Evolutionary conservation across 2,113 vertebrate genomes (phyloP), one percentile per base, ranked within the genome.

Genomic region (Glaucidium brasilianum): DNA sequence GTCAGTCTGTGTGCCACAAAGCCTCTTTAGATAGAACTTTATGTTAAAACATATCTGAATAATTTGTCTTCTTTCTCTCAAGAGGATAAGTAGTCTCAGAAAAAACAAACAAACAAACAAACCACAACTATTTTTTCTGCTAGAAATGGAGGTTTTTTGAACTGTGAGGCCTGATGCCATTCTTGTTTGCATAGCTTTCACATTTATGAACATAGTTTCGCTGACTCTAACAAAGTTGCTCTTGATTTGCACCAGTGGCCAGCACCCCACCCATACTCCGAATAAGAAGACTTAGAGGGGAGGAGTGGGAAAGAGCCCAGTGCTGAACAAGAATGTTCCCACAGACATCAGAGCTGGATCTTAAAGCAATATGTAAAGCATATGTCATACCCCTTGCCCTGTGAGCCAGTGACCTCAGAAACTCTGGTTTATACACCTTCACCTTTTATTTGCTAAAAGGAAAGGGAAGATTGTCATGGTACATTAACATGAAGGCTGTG

Each of bases 391-490:
- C 30, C 20, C 62, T 32, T 72, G 79, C 39, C 35, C 62, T 87
- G 26, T 76, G 32, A 45, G 53, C 34, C 71, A 35, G 37, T 79
- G 91, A 92, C 92, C 88, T 92, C 43, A 80, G 85, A 60, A 96
- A 83, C 76, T 87, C 43, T 4, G 26, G 30, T 85, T 94, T 92
- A 89, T 74, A 84, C 59, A 95, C 47, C 62, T 96, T 96, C 62
- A 92, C 35, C 59, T 63, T 94, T 94, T 5, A 4, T 88, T 94
- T 88, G 63, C 69, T 88, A 59, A 91, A 91, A 94, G 81, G 35
- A 76, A 96, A 96, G 32, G 85, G 59, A 91, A 93, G 62, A 52
- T 77, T 85, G 63, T 86, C 85, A 89, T 64, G 83, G 79, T 63
- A 78, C 76, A 88, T 94, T 91, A 96, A 91, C 32, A 60, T 49